phyloP scores from a whole-genome alignment of 1,140 invertebrate species.

The Drosophila simulans region DNA sequence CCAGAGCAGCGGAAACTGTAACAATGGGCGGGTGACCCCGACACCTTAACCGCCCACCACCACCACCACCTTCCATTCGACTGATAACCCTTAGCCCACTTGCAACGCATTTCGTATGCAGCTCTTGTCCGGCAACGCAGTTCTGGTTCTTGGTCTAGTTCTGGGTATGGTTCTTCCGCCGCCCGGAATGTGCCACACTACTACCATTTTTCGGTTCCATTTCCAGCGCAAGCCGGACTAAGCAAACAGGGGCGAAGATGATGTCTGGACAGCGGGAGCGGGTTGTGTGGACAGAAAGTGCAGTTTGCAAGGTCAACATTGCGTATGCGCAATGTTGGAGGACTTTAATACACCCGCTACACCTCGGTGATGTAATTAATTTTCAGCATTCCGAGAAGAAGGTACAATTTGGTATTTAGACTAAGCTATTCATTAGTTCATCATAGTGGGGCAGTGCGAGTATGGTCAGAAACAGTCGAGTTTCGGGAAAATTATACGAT shows the following conservation, averaged over 20 bases:
- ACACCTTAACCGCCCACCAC: not conserved
- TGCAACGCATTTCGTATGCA: slow-evolving; percentile 71
- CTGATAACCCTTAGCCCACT: slow-evolving; percentile 27
- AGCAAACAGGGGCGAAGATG: slow-evolving; percentile 25
- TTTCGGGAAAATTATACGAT: too few relatives aligned
- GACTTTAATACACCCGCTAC: not conserved
- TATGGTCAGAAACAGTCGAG: too few relatives aligned
- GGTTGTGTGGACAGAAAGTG: slow-evolving; percentile 33
- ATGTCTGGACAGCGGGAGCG: not conserved
- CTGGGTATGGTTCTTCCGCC: slow-evolving; percentile 8
- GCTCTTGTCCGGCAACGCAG: slow-evolving; percentile 59
- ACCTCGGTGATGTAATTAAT: not conserved
- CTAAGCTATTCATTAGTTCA: too few relatives aligned
- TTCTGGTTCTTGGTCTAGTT: slow-evolving; percentile 13
- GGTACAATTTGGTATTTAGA: too few relatives aligned
- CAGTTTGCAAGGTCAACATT: slow-evolving; percentile 29
- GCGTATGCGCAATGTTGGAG: slow-evolving; percentile 49
- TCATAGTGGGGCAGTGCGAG: too few relatives aligned
- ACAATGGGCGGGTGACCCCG: slow-evolving; percentile 41
- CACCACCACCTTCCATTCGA: not conserved
- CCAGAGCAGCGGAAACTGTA: slow-evolving; percentile 39
- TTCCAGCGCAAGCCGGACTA: slow-evolving; percentile 27
- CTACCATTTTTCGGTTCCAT: slow-evolving; percentile 1
- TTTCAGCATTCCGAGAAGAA: not conserved
- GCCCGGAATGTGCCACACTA: not conserved